phyloP scores from a whole-genome alignment of 1,140 invertebrate genomes.

The Trichoplusia ni region DNA sequence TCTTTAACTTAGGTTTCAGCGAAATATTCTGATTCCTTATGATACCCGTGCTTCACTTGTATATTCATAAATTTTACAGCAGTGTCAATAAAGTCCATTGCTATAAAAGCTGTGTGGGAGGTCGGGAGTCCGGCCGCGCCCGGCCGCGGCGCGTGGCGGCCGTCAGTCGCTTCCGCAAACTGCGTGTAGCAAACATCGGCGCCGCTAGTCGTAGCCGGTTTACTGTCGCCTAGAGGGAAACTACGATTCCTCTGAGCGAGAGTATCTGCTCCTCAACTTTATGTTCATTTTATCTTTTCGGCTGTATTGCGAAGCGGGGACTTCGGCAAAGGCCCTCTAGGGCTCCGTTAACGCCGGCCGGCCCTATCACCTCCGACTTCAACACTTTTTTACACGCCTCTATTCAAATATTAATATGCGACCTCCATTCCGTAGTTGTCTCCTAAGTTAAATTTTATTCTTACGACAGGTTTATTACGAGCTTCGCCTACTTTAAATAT shows the following conservation, averaged over 20 bases:
- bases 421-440: constrained; percentile 29
- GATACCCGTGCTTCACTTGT: too few species aligned
- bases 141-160: too few species aligned
- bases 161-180: constrained; percentile 53
- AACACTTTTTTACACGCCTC: constrained; percentile 64
- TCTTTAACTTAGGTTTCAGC: too few species aligned
- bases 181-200: constrained; percentile 43
- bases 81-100: too few species aligned
- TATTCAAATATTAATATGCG: constrained; percentile 73
- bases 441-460: constrained; percentile 43
- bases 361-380: constrained; percentile 55
- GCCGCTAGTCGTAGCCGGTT: constrained; percentile 55
- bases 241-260: constrained; percentile 75
- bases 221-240: constrained; percentile 74
- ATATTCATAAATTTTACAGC: too few species aligned
- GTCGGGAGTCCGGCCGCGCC: too few species aligned
- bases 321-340: constrained; percentile 71
- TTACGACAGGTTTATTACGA: constrained; percentile 34
- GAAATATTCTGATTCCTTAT: too few species aligned
- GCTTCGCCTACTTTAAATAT: background rate
- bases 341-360: constrained; percentile 71
- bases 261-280: constrained; percentile 78
- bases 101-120: too few species aligned
- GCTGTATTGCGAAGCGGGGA: constrained; percentile 74
- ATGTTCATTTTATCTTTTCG: constrained; percentile 80